phyloP scores from a whole-genome alignment of 2,888 invertebrate species.

The Zaprionus lineosus region DNA sequence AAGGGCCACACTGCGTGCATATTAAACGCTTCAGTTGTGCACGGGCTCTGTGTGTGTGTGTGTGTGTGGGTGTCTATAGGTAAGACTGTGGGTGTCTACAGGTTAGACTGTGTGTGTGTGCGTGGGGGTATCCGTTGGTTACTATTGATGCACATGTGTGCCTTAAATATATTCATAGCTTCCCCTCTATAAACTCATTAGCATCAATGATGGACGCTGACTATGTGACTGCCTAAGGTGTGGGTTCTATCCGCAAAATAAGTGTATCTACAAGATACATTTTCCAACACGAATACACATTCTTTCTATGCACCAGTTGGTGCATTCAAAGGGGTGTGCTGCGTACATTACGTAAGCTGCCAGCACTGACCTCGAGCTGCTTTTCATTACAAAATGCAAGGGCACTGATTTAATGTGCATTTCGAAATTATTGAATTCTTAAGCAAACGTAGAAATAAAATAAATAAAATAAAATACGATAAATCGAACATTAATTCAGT shows the following conservation, averaged over 20 bases:
- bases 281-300: too few relatives aligned
- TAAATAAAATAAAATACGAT: too few relatives aligned
- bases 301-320: too few relatives aligned
- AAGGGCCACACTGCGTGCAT: conserved; percentile 39
- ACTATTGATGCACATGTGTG: conserved; percentile 1
- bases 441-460: too few relatives aligned
- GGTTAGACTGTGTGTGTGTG: not conserved
- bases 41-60: not conserved
- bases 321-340: not conserved
- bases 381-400: too few relatives aligned
- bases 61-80: not conserved
- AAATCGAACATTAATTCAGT: too few relatives aligned
- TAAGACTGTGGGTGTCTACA: not conserved
- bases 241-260: too few relatives aligned
- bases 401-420: too few relatives aligned
- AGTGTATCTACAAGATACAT: conserved; percentile 12
- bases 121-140: not conserved
- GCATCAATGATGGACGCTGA: conserved; percentile 31
- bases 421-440: too few relatives aligned
- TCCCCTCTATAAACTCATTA: conserved; percentile 62
- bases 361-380: conserved; percentile 6
- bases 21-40: conserved; percentile 25
- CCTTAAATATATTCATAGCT: conserved; percentile 61
- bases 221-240: too few relatives aligned
- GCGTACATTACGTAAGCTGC: too few relatives aligned